Percentiles rank a stretch among this genome's conserved stretches.
Evolutionary conservation across 2,888 invertebrate species (phyloP).

Genomic region (Lepeophtheirus nordmannii): DNA sequence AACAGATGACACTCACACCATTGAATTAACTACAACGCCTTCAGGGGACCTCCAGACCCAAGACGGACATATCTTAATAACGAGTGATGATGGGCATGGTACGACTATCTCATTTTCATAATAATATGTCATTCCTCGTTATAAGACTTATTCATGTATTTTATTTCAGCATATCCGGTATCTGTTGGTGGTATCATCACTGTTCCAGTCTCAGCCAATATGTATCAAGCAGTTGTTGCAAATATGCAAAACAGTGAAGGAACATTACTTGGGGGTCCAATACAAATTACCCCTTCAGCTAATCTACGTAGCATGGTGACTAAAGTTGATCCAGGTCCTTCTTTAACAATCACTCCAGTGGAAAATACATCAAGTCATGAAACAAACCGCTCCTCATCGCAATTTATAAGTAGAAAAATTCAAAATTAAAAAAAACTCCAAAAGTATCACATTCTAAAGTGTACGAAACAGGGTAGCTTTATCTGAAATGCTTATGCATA

Average conservation of each 20-base stretch:
- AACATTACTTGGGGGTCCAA: constrained; percentile 6
- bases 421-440: too few relatives aligned
- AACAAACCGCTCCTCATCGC: too few relatives aligned
- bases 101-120: constrained; percentile 30
- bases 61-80: constrained; percentile 1
- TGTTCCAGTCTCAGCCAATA: constrained; percentile 79
- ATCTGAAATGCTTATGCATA: too few relatives aligned
- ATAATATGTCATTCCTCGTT: neutral
- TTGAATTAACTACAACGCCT: neutral
- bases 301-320: neutral
- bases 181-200: constrained; percentile 34
- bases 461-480: too few relatives aligned
- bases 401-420: too few relatives aligned
- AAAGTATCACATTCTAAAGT: too few relatives aligned
- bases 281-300: neutral
- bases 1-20: neutral
- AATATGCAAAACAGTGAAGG: constrained; percentile 60
- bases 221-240: constrained; percentile 91
- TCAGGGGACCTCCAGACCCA: constrained; percentile 39
- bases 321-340: neutral
- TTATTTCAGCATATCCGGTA: neutral
- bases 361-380: neutral
- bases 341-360: neutral
- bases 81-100: constrained; percentile 75
- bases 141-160: too few relatives aligned